Base-by-base conservation (phyloP, 23 tunicate genomes). In the Diplosoma virens region DNA sequence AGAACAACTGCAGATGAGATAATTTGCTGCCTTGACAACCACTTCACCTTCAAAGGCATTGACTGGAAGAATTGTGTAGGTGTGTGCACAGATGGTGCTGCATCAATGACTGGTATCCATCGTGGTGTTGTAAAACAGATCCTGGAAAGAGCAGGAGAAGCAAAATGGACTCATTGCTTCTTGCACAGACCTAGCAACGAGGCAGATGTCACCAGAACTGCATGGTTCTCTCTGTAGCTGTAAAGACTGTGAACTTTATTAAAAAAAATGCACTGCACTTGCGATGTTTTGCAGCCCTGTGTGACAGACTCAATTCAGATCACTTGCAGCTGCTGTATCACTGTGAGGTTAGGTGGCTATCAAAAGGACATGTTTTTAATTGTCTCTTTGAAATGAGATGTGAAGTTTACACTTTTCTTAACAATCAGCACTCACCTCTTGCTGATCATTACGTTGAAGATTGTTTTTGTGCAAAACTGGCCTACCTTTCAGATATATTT, bases 321-420 rank as follows among this genome's bases (percentile, higher is more conserved):
- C 78, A 71, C 68, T 53, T n/a, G 69, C 78, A 53, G 72, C 78
- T 71, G 20, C 52, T 71, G n/a, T n/a, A n/a, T n/a, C n/a, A n/a
- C n/a, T n/a, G n/a, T n/a, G n/a, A n/a, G n/a, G n/a, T n/a, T n/a
- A n/a, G n/a, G n/a, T n/a, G n/a, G n/a, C n/a, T n/a, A n/a, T n/a
- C n/a, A 71, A 71, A 71, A 53, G 72, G 78, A 71, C 72, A 71
- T 36, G 68, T 53, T 53, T 25, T 71, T 71, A 71, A 48, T 71
- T 71, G 78, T 71, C 78, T 50, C 72, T 71, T n/a, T n/a, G n/a
- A n/a, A n/a, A n/a, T n/a, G n/a, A n/a, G n/a, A n/a, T n/a, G n/a
- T n/a, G n/a, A n/a, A n/a, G n/a, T n/a, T n/a, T n/a, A n/a, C n/a
- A n/a, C n/a, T n/a, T n/a, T n/a, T n/a, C n/a, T n/a, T n/a, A 20